Percentiles rank a stretch among this genome's conserved stretches.
Evolutionary conservation across 1,140 invertebrate species (phyloP).

Genomic region (Caerostris extrusa): DNA sequence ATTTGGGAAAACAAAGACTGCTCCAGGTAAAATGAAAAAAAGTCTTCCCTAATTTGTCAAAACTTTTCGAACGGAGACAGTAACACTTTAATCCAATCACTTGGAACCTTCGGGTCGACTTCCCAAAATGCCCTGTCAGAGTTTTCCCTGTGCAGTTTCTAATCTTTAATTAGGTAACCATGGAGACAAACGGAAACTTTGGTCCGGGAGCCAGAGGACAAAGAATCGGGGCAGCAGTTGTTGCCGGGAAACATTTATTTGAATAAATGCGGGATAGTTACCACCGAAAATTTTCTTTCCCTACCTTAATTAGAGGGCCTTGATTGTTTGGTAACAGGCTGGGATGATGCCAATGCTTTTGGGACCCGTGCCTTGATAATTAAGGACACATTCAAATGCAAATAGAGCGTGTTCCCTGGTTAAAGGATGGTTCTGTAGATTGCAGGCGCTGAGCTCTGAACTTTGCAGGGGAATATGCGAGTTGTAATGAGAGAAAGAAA

Average conservation of each 20-base stretch:
- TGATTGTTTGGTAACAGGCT: constrained; percentile 71
- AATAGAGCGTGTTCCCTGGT: constrained; percentile 38
- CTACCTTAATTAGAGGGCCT: constrained; percentile 58
- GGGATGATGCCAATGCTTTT: background rate
- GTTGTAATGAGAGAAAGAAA: background rate
- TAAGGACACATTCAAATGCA: constrained; percentile 72
- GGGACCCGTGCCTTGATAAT: constrained; percentile 47
- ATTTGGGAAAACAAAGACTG: background rate
- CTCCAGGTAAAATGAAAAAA: background rate
- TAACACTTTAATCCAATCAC: constrained; percentile 74
- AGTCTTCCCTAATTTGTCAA: constrained; percentile 68
- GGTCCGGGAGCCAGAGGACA: background rate
- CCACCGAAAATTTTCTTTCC: constrained; percentile 50
- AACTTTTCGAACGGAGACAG: constrained; percentile 68
- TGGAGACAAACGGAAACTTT: constrained; percentile 31
- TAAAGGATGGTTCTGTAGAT: constrained; percentile 20
- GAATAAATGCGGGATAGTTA: constrained; percentile 71
- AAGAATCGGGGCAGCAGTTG: constrained; percentile 63
- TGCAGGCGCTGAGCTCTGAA: background rate
- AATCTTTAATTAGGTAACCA: constrained; percentile 74
- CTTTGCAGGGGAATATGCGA: constrained; percentile 14
- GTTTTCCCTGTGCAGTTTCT: constrained; percentile 50
- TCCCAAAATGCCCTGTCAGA: constrained; percentile 31
- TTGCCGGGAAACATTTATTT: constrained; percentile 71
- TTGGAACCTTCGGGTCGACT: constrained; percentile 62